These are phyloP conservation scores for Heliconius hewitsoni DNA, from an alignment of 1,140 invertebrate genomes.

Conservation along the genomic window DNA sequence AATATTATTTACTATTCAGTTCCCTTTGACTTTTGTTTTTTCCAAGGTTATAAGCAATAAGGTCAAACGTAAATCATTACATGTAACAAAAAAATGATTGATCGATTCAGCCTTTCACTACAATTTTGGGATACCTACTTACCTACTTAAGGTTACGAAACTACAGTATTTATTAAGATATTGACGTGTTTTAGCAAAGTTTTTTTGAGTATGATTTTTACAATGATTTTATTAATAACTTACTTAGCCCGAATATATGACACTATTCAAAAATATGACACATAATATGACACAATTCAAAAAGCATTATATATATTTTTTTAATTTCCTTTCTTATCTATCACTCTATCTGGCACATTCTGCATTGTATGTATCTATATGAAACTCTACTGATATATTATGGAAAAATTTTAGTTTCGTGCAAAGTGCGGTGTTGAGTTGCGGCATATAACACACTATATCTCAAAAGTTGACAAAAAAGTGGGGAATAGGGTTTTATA, in stretches of 20 bases:
- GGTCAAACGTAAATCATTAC: constrained; percentile 7
- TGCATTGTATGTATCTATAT: background rate
- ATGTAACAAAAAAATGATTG: constrained; percentile 13
- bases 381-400: no score
- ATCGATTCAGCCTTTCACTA: constrained; percentile 12
- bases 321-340: no score
- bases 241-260: no score
- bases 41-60: constrained; percentile 3
- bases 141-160: constrained; percentile 15
- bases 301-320: no score
- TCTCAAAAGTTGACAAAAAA: no score
- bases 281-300: no score
- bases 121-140: constrained; percentile 14
- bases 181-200: constrained; percentile 14
- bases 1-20: background rate
- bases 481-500: no score
- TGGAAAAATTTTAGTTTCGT: no score
- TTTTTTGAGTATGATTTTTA: background rate
- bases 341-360: no score
- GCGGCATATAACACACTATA: no score
- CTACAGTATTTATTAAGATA: background rate
- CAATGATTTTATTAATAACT: no score
- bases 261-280: no score
- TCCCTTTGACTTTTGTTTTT: constrained; percentile 4
- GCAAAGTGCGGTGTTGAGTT: background rate